phyloP scores from a whole-genome alignment of 1,140 invertebrate genomes.

The Hylaeus anthracinus region DNA sequence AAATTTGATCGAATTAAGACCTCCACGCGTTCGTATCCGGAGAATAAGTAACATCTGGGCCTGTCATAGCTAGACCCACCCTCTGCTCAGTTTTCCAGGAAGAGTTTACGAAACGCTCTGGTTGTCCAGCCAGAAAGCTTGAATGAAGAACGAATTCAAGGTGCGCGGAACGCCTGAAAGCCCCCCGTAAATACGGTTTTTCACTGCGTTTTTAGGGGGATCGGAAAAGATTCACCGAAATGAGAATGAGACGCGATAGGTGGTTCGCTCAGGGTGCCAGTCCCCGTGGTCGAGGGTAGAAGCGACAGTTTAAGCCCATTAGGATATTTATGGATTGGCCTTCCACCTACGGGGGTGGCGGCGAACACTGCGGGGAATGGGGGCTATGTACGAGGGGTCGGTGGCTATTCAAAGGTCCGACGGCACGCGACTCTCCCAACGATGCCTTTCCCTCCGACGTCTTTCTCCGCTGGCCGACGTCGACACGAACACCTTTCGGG shows the following conservation, averaged over 20 bases:
- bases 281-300: conserved; percentile 62
- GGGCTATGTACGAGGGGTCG: conserved; percentile 48
- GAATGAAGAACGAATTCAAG: conserved; percentile 70
- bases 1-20: too few species aligned
- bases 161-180: conserved; percentile 53
- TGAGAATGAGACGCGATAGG: conserved; percentile 28
- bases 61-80: too few species aligned
- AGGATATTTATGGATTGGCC: conserved; percentile 75
- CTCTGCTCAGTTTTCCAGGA: conserved; percentile 27
- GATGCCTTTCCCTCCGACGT: conserved; percentile 13
- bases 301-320: conserved; percentile 76
- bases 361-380: conserved; percentile 1
- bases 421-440: conserved; percentile 60
- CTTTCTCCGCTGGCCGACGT: conserved; percentile 26
- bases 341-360: conserved; percentile 12
- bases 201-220: conserved; percentile 51
- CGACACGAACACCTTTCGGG: conserved; percentile 57
- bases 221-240: conserved; percentile 65
- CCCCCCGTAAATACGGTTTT: conserved; percentile 57
- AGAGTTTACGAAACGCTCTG: conserved; percentile 33
- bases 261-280: conserved; percentile 24
- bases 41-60: too few species aligned
- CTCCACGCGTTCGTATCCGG: too few species aligned
- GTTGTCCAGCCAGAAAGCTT: conserved; percentile 50
- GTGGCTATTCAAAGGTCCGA: conserved; percentile 53